Evolutionary conservation across 2,113 vertebrate genomes (phyloP).

Genomic region (Mustela nigripes): DNA sequence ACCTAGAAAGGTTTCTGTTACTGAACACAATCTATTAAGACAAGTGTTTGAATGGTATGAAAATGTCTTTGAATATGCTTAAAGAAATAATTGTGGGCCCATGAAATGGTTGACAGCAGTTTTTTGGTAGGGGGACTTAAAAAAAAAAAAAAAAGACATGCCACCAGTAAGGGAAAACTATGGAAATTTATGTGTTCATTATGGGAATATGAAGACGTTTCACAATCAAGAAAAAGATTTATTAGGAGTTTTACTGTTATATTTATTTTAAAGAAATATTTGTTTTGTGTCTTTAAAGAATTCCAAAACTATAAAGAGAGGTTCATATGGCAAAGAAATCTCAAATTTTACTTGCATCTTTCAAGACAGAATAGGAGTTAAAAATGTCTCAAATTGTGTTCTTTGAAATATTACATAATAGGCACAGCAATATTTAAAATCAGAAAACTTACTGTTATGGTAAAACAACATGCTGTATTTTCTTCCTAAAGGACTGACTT

Average conservation of each 20-base stretch:
- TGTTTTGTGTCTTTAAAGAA: slow-evolving; percentile 33
- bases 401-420: slow-evolving; percentile 18
- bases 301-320: background rate
- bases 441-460: background rate
- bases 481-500: slow-evolving; percentile 33
- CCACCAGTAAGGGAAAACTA: background rate
- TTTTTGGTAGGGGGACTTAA: background rate
- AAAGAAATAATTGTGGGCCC: background rate
- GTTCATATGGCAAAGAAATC: background rate
- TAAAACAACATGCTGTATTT: background rate
- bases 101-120: background rate
- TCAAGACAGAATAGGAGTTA: slow-evolving; percentile 10
- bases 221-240: background rate
- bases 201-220: background rate
- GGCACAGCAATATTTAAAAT: slow-evolving; percentile 31
- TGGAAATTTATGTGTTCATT: background rate
- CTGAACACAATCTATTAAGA: background rate
- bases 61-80: background rate
- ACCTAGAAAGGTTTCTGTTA: background rate
- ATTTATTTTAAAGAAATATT: slow-evolving; percentile 40
- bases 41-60: background rate
- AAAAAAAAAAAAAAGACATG: slow-evolving; percentile 8
- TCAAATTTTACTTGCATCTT: slow-evolving; percentile 36
- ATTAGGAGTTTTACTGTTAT: background rate
- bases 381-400: slow-evolving; percentile 45